Conservation (phyloP, 2,797 vertebrate species). For the Enteromius mattozi region DNA sequence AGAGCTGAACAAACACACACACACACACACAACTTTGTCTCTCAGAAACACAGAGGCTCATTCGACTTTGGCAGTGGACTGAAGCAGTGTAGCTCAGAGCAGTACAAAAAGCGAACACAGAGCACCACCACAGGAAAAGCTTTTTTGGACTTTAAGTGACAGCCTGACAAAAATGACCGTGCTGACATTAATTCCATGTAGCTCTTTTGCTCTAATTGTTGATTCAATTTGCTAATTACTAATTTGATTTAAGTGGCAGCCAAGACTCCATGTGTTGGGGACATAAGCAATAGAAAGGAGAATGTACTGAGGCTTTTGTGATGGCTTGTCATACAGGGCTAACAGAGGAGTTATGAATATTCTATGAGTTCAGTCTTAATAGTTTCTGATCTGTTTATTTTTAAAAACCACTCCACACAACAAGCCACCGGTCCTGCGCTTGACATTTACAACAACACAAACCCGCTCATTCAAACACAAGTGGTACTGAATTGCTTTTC, state of each 20-base stretch:
- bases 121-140: constrained; percentile 68
- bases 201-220: constrained; percentile 88
- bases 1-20: constrained; percentile 21
- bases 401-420: constrained; percentile 72
- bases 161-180: constrained; percentile 76
- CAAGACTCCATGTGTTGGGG: constrained; percentile 77
- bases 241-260: constrained; percentile 91
- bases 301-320: constrained; percentile 64
- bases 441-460: constrained; percentile 54
- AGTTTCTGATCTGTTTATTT: constrained; percentile 83
- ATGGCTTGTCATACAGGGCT: constrained; percentile 79
- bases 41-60: constrained; percentile 20
- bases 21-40: constrained; percentile 24
- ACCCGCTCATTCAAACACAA: constrained; percentile 57
- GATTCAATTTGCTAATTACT: constrained; percentile 88
- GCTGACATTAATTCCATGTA: constrained; percentile 86
- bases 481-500: constrained; percentile 67
- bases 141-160: constrained; percentile 73
- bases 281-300: constrained; percentile 59
- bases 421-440: constrained; percentile 70
- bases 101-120: constrained; percentile 58
- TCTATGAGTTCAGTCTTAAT: constrained; percentile 85
- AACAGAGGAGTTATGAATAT: constrained; percentile 80
- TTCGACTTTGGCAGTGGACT: constrained; percentile 59
- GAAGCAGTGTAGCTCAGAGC: constrained; percentile 54